phyloP scores from a whole-genome alignment of 30 jellyfish, hydroid and myxozoan genomes.

The Pseudorhiza aurosa region DNA sequence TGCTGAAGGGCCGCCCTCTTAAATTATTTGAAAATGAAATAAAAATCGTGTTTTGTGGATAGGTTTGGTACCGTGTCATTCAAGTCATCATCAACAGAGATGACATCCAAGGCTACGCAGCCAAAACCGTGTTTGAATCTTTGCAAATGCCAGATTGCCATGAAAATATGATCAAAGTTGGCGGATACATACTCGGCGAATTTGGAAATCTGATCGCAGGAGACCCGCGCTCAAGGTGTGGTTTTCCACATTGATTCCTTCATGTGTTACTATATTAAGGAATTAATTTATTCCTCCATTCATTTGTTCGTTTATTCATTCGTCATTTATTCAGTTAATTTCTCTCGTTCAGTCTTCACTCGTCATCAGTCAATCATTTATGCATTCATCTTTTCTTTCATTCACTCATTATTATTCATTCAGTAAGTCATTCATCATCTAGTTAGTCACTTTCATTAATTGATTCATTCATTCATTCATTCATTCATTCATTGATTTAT shows the following conservation, averaged over 20 bases:
- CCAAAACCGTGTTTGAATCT: constrained; percentile 95
- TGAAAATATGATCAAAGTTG: constrained; percentile 96
- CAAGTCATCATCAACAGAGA: constrained; percentile 96
- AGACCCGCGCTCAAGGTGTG: constrained; percentile 94
- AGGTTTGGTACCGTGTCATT: constrained; percentile 98
- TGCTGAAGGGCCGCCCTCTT: too few relatives aligned
- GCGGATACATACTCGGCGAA: constrained; percentile 95
- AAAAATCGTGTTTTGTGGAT: too few relatives aligned
- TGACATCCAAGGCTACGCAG: constrained; percentile 98
- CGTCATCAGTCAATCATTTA: background rate
- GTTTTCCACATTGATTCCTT: background rate
- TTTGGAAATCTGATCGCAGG: constrained; percentile 97
- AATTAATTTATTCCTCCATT: background rate
- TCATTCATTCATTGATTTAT: background rate
- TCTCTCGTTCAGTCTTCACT: too few relatives aligned
- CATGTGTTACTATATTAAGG: background rate
- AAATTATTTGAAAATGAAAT: too few relatives aligned
- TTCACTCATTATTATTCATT: background rate
- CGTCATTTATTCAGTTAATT: background rate
- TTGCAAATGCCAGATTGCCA: constrained; percentile 94
- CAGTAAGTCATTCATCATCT: background rate
- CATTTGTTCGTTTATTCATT: background rate
- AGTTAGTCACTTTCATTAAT: too few relatives aligned
- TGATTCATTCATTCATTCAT: background rate
- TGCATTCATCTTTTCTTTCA: background rate